Conservation (phyloP, 2,797 vertebrate genomes). For the Loriculus beryllinus region DNA sequence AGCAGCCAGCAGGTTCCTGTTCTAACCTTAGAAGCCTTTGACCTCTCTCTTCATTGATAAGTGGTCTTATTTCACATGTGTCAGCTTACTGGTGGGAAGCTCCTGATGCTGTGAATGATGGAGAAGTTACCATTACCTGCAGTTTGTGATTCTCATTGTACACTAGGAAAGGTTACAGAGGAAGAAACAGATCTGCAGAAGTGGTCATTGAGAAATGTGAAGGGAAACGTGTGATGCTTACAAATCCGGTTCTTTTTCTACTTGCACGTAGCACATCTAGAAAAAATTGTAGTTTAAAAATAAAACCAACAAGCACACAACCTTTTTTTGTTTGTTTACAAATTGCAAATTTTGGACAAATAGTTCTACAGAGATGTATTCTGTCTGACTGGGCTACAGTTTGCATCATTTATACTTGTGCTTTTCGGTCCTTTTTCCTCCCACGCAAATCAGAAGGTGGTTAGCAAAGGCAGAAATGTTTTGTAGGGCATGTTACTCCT, state of each 20-base stretch:
- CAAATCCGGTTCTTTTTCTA: background rate
- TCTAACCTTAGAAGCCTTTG: constrained; percentile 28
- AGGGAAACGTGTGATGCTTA: background rate
- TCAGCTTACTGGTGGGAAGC: background rate
- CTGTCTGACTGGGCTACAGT: background rate
- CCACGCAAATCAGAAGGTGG: background rate
- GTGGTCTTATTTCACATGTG: constrained; percentile 32
- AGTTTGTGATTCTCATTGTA: background rate
- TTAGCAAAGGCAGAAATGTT: background rate
- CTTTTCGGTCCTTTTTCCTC: background rate
- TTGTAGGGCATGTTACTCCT: background rate
- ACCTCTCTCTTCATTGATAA: constrained; percentile 32
- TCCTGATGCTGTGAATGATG: background rate
- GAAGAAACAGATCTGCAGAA: background rate
- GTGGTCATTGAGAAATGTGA: background rate
- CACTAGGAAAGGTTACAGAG: background rate
- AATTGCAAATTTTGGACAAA: background rate
- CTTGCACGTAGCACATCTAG: background rate
- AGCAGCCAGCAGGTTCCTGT: constrained; percentile 18
- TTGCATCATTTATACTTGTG: background rate
- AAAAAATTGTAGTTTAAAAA: background rate
- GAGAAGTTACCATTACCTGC: background rate
- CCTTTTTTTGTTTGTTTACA: background rate
- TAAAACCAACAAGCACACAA: rapidly evolving
- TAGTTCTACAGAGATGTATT: background rate